Percentiles rank a stretch among this genome's conserved stretches.
These are phyloP conservation scores for Umimayanthus chanpuru DNA, from an alignment of 92 coral and sea anemone genomes.

Conservation along the genomic window DNA sequence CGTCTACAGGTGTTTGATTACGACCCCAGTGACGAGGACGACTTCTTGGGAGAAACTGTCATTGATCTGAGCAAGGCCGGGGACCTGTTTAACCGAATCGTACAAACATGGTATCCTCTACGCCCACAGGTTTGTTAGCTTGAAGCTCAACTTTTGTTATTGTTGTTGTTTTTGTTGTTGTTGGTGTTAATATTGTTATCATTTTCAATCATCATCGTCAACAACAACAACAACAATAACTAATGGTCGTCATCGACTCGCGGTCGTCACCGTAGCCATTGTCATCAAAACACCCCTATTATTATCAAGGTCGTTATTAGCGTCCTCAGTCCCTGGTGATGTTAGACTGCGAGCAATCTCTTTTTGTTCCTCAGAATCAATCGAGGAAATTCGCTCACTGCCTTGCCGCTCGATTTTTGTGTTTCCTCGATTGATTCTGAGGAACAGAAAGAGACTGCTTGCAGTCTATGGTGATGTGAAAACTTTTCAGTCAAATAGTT, in stretches of 20 bases:
- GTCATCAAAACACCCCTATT: neutral
- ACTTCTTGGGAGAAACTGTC: constrained; percentile 72
- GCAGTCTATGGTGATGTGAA: too few relatives aligned
- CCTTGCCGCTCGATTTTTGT: too few relatives aligned
- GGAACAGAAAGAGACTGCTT: too few relatives aligned
- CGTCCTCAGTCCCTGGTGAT: too few relatives aligned
- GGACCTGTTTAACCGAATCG: constrained; percentile 43
- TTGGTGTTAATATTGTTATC: neutral
- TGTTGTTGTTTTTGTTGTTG: neutral
- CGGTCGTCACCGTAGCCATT: neutral
- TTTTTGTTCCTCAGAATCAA: too few relatives aligned
- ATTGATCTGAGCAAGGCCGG: constrained; percentile 55
- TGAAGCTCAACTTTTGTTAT: neutral
- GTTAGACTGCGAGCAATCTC: too few relatives aligned
- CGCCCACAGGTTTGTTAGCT: constrained; percentile 57
- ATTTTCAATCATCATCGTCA: neutral
- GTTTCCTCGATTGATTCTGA: too few relatives aligned
- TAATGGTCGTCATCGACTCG: neutral
- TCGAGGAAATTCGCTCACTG: too few relatives aligned
- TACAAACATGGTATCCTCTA: constrained; percentile 61
- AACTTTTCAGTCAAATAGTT: too few relatives aligned
- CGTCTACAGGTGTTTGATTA: constrained; percentile 67
- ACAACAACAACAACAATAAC: too few relatives aligned
- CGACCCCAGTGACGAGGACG: constrained; percentile 76
- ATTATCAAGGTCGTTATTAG: neutral